A percentile compares a stretch with the other conserved stretches of the same genome.
Evolutionary conservation across 2,888 invertebrate genomes (phyloP).

Genomic region (Petrolisthes manimaculis): DNA sequence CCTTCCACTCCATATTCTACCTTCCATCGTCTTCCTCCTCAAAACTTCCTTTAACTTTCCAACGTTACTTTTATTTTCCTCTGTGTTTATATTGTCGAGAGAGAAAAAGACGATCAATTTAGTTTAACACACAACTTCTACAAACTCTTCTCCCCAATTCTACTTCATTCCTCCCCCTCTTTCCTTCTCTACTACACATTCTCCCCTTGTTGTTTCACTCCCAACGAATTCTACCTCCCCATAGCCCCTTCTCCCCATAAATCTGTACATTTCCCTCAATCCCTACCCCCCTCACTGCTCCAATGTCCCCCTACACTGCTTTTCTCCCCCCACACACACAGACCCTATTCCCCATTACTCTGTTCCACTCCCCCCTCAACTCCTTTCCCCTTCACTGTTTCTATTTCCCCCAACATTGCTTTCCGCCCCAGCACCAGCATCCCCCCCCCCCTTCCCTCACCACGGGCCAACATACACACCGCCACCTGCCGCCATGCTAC

Average conservation of each 20-base stretch:
- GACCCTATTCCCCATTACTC: not conserved
- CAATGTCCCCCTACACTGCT: not conserved
- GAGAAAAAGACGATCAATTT: not conserved
- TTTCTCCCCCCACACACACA: not conserved
- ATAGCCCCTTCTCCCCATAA: not conserved
- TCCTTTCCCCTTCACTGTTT: not conserved
- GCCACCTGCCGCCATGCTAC: too few relatives aligned
- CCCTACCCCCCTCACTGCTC: too few relatives aligned
- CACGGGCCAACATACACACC: too few relatives aligned
- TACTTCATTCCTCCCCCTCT: too few relatives aligned
- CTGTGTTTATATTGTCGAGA: not conserved
- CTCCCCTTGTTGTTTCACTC: not conserved
- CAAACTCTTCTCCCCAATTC: not conserved
- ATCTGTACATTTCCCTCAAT: not conserved
- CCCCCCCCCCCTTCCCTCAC: too few relatives aligned
- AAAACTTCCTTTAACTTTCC: not conserved
- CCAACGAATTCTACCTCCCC: not conserved
- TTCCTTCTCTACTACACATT: not conserved
- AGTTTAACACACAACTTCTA: not conserved
- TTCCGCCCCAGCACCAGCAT: too few relatives aligned
- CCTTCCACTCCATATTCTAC: too few relatives aligned
- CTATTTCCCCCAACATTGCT: not conserved
- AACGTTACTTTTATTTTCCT: not conserved
- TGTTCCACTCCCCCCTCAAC: conserved; percentile 4
- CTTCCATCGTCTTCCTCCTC: not conserved